Evolutionary conservation across 2,888 invertebrate species (phyloP).

Genomic region (Oligia strigilis): DNA sequence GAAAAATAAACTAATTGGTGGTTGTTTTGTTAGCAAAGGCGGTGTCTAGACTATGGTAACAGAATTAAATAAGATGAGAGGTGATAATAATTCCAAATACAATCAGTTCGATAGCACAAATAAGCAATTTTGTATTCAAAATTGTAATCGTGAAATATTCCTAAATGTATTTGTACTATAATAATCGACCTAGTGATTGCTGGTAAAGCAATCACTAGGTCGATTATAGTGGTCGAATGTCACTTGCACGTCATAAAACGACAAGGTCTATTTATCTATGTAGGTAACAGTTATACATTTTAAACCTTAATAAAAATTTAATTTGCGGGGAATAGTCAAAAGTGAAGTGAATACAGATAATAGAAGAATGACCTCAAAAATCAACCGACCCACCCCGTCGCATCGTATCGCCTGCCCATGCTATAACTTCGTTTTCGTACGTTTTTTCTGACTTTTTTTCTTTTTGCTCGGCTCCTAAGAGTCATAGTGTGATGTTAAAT

Average conservation of each 20-base stretch:
- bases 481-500: too few relatives aligned
- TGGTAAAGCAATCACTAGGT: too few relatives aligned
- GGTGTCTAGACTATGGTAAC: conserved; percentile 15
- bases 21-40: background rate
- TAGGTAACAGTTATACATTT: background rate
- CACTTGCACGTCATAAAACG: background rate
- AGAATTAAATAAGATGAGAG: background rate
- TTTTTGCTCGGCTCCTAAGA: too few relatives aligned
- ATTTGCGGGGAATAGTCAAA: background rate
- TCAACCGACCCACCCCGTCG: too few relatives aligned
- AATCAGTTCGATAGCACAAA: background rate
- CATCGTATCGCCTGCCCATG: too few relatives aligned
- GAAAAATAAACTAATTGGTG: background rate
- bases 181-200: background rate
- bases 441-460: too few relatives aligned
- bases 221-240: background rate
- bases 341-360: background rate
- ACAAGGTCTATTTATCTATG: background rate
- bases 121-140: background rate
- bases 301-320: background rate
- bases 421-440: too few relatives aligned
- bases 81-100: background rate
- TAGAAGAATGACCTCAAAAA: background rate
- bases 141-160: background rate
- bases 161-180: background rate